Conservation (phyloP, 2,888 invertebrate genomes). For the Melanchra persicariae region DNA sequence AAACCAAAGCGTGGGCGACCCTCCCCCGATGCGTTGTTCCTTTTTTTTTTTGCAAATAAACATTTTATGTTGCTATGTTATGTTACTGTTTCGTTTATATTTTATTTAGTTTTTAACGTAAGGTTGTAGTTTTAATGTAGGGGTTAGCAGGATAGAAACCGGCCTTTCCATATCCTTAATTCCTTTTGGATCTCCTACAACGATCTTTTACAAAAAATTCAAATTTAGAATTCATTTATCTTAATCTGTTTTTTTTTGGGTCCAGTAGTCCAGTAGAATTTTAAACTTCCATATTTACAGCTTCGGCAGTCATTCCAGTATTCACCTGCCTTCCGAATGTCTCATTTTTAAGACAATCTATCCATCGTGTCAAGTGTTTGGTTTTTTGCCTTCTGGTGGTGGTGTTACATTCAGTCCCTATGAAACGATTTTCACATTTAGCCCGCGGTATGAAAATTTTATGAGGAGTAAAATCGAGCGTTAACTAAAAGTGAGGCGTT, state of each 20-base stretch:
- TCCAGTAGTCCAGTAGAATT: not conserved
- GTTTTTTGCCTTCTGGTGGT: not conserved
- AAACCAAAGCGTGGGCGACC: slow-evolving; percentile 44
- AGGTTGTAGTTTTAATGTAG: not conserved
- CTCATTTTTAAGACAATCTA: not conserved
- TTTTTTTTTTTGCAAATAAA: slow-evolving; percentile 18
- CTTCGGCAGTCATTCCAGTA: not conserved
- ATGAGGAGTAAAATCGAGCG: no score
- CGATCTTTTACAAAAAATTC: no score
- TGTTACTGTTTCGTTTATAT: slow-evolving; percentile 5
- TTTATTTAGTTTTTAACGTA: not conserved
- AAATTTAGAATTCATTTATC: no score
- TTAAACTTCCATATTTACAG: no score
- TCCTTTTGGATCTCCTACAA: not conserved
- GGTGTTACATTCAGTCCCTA: no score
- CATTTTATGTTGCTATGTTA: slow-evolving; percentile 17
- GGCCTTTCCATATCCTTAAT: not conserved
- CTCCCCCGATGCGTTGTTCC: slow-evolving; percentile 15
- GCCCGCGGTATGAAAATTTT: no score
- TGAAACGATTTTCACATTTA: no score
- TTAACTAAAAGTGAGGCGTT: no score
- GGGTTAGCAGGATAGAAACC: not conserved
- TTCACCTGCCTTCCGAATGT: not conserved
- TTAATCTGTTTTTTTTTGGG: no score
- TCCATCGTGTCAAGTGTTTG: not conserved